Conservation (phyloP, 2,888 invertebrate species). For the Cantharis nigra region DNA sequence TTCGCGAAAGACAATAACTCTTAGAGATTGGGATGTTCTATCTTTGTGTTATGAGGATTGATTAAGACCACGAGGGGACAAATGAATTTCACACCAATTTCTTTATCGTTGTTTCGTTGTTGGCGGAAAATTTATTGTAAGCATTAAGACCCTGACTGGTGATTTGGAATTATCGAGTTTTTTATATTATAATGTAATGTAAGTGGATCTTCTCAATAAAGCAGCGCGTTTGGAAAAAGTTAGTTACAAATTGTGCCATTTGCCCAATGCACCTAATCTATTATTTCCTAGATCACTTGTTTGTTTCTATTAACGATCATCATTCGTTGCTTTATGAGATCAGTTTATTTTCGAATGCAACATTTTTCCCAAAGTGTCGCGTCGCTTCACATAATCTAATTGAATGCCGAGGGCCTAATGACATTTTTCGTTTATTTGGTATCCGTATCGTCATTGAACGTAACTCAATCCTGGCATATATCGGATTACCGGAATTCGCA, state of each 20-base stretch:
- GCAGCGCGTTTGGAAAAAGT: conserved; percentile 25
- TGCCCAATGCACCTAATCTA: conserved; percentile 41
- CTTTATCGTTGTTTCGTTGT: conserved; percentile 51
- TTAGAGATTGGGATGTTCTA: conserved; percentile 51
- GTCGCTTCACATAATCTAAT: conserved; percentile 50
- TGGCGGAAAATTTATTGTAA: conserved; percentile 50
- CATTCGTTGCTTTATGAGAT: conserved; percentile 33
- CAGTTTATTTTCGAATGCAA: conserved; percentile 37
- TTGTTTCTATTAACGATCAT: conserved; percentile 36
- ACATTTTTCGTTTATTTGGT: conserved; percentile 54
- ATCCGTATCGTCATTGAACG: conserved; percentile 46
- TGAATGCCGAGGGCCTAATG: conserved; percentile 50
- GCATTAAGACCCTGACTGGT: conserved; percentile 45
- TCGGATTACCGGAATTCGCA: conserved; percentile 55
- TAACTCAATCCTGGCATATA: conserved; percentile 52
- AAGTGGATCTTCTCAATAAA: conserved; percentile 33
- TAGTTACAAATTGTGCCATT: conserved; percentile 47
- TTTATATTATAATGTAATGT: conserved; percentile 43
- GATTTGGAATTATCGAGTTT: conserved; percentile 50
- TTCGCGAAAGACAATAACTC: conserved; percentile 50
- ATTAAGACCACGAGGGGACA: conserved; percentile 53
- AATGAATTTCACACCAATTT: conserved; percentile 56
- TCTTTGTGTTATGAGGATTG: conserved; percentile 55
- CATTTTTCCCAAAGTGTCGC: conserved; percentile 43
- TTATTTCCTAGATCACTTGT: conserved; percentile 35